These are phyloP conservation scores for Pluvianellus socialis DNA, from an alignment of 2,113 vertebrate species.

Conservation along the genomic window DNA sequence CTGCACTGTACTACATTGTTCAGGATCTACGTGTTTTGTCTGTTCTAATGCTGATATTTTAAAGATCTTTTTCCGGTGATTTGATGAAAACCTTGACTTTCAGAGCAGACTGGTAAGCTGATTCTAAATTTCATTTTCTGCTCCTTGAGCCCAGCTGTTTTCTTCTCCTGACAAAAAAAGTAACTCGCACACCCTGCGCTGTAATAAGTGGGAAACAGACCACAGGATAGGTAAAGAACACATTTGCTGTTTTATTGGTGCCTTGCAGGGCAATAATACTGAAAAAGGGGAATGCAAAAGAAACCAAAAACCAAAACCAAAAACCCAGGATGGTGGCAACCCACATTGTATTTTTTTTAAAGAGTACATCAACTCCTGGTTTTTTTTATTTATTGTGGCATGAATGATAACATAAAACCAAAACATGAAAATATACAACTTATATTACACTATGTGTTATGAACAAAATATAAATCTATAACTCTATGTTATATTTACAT, in stretches of 20 bases:
- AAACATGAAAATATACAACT: slow-evolving; percentile 99
- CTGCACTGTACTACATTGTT: fast-evolving
- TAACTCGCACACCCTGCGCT: background rate
- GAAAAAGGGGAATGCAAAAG: slow-evolving; percentile 95
- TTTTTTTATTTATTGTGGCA: slow-evolving; percentile 91
- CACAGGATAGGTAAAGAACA: slow-evolving; percentile 91
- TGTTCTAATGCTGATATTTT: background rate
- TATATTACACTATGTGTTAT: slow-evolving; percentile 99
- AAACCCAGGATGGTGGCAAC: slow-evolving; percentile 89
- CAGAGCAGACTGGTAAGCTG: background rate
- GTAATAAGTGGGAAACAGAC: slow-evolving; percentile 76
- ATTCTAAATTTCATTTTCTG: background rate
- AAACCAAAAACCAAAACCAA: slow-evolving; percentile 31
- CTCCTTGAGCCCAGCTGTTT: background rate
- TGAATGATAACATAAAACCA: slow-evolving; percentile 99
- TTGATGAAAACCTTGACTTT: background rate
- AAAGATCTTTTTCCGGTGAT: background rate
- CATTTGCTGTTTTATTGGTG: slow-evolving; percentile 99
- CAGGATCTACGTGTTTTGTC: background rate
- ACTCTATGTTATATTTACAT: slow-evolving; percentile 99
- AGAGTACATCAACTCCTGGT: slow-evolving; percentile 91
- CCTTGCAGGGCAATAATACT: slow-evolving; percentile 99
- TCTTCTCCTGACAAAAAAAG: background rate
- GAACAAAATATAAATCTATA: slow-evolving; percentile 99
- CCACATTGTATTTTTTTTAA: slow-evolving; percentile 86